Percentiles rank a stretch among this genome's conserved stretches.
These are phyloP conservation scores for Phrixothrix hirtus DNA, from an alignment of 2,888 invertebrate species.

Conservation along the genomic window DNA sequence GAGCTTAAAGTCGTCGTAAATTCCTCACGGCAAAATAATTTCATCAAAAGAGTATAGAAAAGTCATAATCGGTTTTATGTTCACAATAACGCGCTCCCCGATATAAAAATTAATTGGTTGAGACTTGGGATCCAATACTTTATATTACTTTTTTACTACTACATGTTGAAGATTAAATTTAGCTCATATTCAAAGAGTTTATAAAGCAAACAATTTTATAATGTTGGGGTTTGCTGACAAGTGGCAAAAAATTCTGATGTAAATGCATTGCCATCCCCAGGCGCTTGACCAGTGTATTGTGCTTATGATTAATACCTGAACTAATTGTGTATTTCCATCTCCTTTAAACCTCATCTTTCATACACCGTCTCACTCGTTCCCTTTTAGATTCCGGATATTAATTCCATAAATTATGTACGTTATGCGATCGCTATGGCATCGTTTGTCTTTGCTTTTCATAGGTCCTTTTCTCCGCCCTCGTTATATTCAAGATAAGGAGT, in stretches of 20 bases:
- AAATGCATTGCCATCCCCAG: no score
- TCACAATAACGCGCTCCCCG: slow-evolving; percentile 6
- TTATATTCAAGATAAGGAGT: slow-evolving; percentile 22
- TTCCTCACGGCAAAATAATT: no score
- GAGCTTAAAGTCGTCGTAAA: no score
- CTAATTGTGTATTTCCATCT: slow-evolving; percentile 42
- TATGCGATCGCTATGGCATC: slow-evolving; percentile 39
- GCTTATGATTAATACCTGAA: slow-evolving; percentile 44
- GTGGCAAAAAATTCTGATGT: no score
- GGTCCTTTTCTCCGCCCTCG: slow-evolving; percentile 17
- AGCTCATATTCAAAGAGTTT: neutral
- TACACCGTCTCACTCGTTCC: slow-evolving; percentile 26
- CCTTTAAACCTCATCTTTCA: slow-evolving; percentile 31
- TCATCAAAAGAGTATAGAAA: no score
- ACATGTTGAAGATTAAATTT: no score
- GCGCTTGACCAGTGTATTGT: slow-evolving; percentile 25
- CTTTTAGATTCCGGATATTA: slow-evolving; percentile 44
- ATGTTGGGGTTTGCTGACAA: no score
- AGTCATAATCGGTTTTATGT: slow-evolving; percentile 14
- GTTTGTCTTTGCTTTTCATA: slow-evolving; percentile 38
- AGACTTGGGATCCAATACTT: neutral
- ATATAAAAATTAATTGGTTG: slow-evolving; percentile 8
- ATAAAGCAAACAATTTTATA: neutral
- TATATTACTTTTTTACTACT: no score
- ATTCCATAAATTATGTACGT: slow-evolving; percentile 51